Evolutionary conservation across 1,140 invertebrate genomes (phyloP), one percentile per base, ranked within the genome.

Genomic region (Hypothenemus hampei): DNA sequence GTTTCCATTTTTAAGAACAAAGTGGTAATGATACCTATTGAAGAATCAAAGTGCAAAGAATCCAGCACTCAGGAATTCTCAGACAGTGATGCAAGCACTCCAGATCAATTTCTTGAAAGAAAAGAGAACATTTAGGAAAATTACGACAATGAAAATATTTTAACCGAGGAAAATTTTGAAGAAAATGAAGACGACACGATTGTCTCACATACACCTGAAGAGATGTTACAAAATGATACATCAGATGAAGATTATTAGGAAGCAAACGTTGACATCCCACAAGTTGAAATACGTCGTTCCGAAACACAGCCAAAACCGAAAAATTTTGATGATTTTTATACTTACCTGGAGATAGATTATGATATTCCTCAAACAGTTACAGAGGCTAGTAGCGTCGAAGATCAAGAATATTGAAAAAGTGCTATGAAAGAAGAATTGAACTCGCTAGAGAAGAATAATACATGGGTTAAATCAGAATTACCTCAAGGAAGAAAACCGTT

Each of bases 351-450:
- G 13, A 23, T n/a, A 11, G 41, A 13, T 3, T 3, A 13, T 29
- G 4, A 16, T 10, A 26, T 15, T 13, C 10, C 40, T 23, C 21
- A 49, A 49, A n/a, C 31, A 3, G 35, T 43, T 22, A 46, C 18
- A 11, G 10, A 20, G 4, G 15, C 18, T n/a, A 18, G 24, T 3
- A 29, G 26, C 6, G 6, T 29, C n/a, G 26, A 33, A 47, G 23
- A 47, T 7, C 10, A 19, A 13, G 31, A 16, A 3, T 22, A 37
- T 18, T 49, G 31, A 19, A 49, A 37, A 18, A 16, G 22, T 2
- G 47, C 47, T 11, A 49, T 49, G 18, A 19, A 49, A 16, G 18
- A 35, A 40, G 29, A 49, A 13, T 18, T 39, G 15, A 18, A n/a
- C 8, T 39, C 6, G 6, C 15, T 39, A 7, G n/a, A 6, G 6